Evolutionary conservation across 1,140 invertebrate species (phyloP), one percentile per base, ranked within the genome.

Genomic region (Heliconius congener): DNA sequence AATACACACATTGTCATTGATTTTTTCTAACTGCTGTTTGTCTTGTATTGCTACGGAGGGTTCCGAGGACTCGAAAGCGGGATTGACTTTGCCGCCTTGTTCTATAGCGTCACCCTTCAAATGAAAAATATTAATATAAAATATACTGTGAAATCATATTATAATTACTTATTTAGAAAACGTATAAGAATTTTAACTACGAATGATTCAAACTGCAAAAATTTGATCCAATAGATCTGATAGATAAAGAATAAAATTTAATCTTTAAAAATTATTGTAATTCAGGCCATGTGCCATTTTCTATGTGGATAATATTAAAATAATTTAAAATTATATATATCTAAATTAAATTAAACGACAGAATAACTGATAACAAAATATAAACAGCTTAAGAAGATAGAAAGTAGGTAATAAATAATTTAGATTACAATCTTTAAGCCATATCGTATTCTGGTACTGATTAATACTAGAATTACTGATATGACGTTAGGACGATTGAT

Each of bases 41-140:
- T 66, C 60, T 66, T 66, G 60, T 66, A 30, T 66, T 30, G 30
- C 23, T 30, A 16, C 60, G 11, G 76, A 71, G 1, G 76, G 76
- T 37, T 77, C 76, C 27, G 71, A 77, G 16, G 71, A 50, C 39
- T 77, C 76, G 27, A 77, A 77, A 37, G 37, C 76, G 13, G 52
- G 52, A 39, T 77, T 77, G 16, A 72, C 46, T 16, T 77, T 77
- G 11, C 76, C 76, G 18, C 70, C 66, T 30, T 66, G 23, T 13
- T 66, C 60, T 16, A 27, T 66, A 66, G 27, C 4, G 60, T 66
- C 60, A 66, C 13, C 60, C 60, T 66, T 57, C 2, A 57, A 57
- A 57, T 23, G 9, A 23, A 55, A 55, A 55, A 55, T 55, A 55
- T 18, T 19, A 18, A 55, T 55, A n/a, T 55, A 18, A 16, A 55